A percentile compares a stretch with the other conserved stretches of the same genome.
Conservation (phyloP, 2,888 invertebrate species). For the Polyommatus icarus region DNA sequence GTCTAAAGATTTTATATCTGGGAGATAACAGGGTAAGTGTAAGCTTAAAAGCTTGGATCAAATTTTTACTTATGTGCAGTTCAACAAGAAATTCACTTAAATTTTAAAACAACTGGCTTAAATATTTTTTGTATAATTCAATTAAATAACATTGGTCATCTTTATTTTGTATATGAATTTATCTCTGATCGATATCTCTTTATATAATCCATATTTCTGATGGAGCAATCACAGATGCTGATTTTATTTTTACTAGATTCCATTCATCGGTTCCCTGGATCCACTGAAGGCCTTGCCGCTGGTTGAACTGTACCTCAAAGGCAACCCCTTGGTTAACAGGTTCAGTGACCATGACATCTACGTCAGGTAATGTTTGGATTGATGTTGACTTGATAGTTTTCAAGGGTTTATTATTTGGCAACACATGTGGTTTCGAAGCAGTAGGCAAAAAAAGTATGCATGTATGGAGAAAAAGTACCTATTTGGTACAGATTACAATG, state of each 20-base stretch:
- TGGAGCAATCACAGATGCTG: not conserved
- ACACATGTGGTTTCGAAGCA: not conserved
- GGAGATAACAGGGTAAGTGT: conserved; percentile 88
- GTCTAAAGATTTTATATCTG: conserved; percentile 88
- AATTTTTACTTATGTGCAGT: too few relatives aligned
- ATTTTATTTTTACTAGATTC: conserved; percentile 75
- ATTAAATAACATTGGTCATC: too few relatives aligned
- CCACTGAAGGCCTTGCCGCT: conserved; percentile 85
- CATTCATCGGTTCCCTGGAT: conserved; percentile 83
- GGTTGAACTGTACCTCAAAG: conserved; percentile 87
- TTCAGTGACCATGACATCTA: conserved; percentile 88
- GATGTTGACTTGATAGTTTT: conserved; percentile 17
- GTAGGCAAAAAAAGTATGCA: not conserved
- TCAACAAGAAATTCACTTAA: too few relatives aligned
- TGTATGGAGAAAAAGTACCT: not conserved
- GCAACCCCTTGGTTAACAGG: conserved; percentile 89
- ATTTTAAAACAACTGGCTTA: too few relatives aligned
- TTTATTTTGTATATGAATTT: not conserved
- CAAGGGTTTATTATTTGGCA: not conserved
- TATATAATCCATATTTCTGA: not conserved
- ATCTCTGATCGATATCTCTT: not conserved
- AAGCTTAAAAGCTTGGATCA: not conserved
- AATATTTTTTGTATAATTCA: too few relatives aligned
- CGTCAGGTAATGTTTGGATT: conserved; percentile 85
- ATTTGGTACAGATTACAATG: not conserved